Conservation (phyloP, 1,140 invertebrate species). For the Trinorchestia longiramus region DNA sequence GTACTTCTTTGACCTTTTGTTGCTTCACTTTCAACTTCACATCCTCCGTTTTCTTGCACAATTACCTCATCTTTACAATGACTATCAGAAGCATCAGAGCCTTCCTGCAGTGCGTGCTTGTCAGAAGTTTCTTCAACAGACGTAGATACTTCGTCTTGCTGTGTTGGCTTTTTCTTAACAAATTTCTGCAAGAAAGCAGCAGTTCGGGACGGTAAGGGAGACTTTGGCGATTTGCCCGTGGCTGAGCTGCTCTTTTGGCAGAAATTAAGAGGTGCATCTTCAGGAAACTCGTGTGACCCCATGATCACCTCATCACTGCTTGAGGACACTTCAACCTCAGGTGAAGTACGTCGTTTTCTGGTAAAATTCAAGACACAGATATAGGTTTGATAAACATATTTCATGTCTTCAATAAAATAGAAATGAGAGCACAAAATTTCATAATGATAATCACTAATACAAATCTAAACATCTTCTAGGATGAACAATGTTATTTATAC, state of each 20-base stretch:
- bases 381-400: neutral
- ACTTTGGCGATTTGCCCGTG: neutral
- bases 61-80: neutral
- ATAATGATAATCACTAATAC: neutral
- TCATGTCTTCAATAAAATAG: neutral
- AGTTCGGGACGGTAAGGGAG: neutral
- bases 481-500: neutral
- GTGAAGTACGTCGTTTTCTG: neutral
- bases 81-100: neutral
- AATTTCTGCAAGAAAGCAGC: neutral
- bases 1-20: neutral
- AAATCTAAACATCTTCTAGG: neutral
- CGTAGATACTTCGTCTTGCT: slow-evolving; percentile 40
- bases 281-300: neutral
- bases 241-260: neutral
- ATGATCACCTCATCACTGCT: slow-evolving; percentile 15
- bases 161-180: slow-evolving; percentile 10
- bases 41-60: neutral
- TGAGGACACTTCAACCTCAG: neutral
- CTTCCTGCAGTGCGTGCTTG: neutral
- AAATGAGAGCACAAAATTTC: neutral
- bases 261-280: neutral
- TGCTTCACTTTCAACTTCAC: neutral
- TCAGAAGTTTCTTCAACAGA: neutral
- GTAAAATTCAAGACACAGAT: neutral